Evolutionary conservation across 2,113 vertebrate genomes (phyloP), one percentile per base, ranked within the genome.

Genomic region (Monopterus albus): DNA sequence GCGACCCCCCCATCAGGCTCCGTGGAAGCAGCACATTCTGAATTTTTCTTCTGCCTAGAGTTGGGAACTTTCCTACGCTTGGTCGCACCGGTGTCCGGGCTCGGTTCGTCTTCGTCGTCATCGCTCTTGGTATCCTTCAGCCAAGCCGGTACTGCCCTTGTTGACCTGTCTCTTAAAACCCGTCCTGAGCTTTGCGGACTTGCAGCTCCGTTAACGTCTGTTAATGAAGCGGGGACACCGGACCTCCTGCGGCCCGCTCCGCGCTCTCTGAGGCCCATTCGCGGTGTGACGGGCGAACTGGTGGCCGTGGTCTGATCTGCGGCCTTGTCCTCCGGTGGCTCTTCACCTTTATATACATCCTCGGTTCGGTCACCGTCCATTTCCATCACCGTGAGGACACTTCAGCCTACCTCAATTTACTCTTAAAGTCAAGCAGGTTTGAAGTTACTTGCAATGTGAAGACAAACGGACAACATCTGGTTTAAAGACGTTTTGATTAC

Each of bases 121-220:
- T 88, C 89, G 35, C 86, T 88, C 53, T 87, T 88, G 28, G 78
- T 87, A 53, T 88, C 91, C 64, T 91, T 91, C 53, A 92, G 72
- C 91, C 93, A 93, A n/a, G 87, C 91, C 10, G 92, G 91, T 13
- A 91, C 86, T 3, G 91, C 65, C 63, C 93, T 75, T 1, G 86
- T 91, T 1, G 93, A 92, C 38, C 93, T 80, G 83, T 94, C 92
- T 20, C 93, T 85, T 13, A 94, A 56, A 20, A 94, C 93, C 52
- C 93, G 84, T 7, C 93, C 91, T 0, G 91, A 91, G 61, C 83
- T 84, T 66, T 79, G 75, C 0, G 75, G 66, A 57, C 61, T 90
- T 20, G 79, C 52, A 11, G 81, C 84, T 12, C 91, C 92, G 65
- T 91, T 91, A 0, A 85, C 71, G 50, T 87, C 88, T 15, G 64